phyloP scores from a whole-genome alignment of 2,113 vertebrate genomes.

The Cynopterus brachyotis region DNA sequence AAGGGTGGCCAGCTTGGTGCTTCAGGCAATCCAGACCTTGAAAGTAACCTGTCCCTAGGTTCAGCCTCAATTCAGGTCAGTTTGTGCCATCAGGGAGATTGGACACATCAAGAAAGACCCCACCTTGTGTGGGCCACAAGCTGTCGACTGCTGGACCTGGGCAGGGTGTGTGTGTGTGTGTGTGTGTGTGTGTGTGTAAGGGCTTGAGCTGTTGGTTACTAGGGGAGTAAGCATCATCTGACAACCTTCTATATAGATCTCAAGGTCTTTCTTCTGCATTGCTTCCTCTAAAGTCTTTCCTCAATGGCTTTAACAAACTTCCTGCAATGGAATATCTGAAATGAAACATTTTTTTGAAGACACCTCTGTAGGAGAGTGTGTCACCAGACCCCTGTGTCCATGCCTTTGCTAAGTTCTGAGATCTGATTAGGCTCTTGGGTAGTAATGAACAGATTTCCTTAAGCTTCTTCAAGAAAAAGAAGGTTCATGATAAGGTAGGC shows the following conservation, averaged over 20 bases:
- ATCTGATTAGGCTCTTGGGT: background rate
- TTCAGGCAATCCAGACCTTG: background rate
- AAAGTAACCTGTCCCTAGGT: background rate
- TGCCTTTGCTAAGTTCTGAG: background rate
- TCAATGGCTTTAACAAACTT: background rate
- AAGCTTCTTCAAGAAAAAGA: background rate
- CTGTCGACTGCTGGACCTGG: background rate
- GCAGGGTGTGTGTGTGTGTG: background rate
- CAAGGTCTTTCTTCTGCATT: background rate
- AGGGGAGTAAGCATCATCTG: background rate
- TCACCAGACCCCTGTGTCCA: background rate
- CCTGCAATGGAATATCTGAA: background rate
- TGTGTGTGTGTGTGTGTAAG: background rate
- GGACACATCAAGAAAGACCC: background rate
- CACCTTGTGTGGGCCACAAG: background rate
- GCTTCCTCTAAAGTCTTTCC: background rate
- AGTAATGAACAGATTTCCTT: background rate
- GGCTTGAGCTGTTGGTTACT: background rate
- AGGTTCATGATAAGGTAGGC: background rate
- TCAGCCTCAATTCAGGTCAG: background rate
- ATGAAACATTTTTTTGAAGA: background rate
- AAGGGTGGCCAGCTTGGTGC: background rate
- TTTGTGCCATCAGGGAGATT: background rate
- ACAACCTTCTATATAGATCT: background rate
- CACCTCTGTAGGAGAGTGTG: background rate